Conservation (phyloP, 2,113 vertebrate genomes). For the Odocoileus virginianus region DNA sequence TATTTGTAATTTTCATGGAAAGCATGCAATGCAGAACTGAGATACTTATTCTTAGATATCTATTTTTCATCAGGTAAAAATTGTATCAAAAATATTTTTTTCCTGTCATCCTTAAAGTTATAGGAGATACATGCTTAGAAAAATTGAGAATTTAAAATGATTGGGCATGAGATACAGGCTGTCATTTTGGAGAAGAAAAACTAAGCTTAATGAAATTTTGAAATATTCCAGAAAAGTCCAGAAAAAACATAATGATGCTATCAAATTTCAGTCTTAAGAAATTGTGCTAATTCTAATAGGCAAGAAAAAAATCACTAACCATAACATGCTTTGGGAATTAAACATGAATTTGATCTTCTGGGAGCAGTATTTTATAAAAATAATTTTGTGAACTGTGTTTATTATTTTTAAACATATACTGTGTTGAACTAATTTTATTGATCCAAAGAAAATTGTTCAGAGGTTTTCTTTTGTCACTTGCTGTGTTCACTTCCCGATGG, state of each 20-base stretch:
- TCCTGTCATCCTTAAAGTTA: constrained; percentile 39
- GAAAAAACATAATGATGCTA: background rate
- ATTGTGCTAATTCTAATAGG: background rate
- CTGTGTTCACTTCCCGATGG: background rate
- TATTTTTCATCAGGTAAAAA: constrained; percentile 40
- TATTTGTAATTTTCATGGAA: background rate
- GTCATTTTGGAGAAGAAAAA: background rate
- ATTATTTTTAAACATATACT: background rate
- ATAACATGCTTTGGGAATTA: background rate
- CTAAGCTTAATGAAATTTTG: background rate
- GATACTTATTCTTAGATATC: background rate
- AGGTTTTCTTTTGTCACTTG: background rate
- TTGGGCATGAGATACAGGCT: background rate
- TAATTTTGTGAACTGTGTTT: background rate
- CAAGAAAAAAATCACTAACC: background rate
- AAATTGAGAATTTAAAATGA: background rate
- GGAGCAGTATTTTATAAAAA: background rate
- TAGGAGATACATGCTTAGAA: background rate
- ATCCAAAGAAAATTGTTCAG: background rate
- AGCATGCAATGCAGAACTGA: background rate
- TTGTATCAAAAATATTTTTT: constrained; percentile 18
- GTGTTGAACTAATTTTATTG: background rate
- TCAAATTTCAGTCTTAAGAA: background rate
- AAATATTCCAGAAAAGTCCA: background rate
- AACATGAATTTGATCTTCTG: background rate